Conservation (phyloP, 1,140 invertebrate species). For the Lysiphlebus fabarum region DNA sequence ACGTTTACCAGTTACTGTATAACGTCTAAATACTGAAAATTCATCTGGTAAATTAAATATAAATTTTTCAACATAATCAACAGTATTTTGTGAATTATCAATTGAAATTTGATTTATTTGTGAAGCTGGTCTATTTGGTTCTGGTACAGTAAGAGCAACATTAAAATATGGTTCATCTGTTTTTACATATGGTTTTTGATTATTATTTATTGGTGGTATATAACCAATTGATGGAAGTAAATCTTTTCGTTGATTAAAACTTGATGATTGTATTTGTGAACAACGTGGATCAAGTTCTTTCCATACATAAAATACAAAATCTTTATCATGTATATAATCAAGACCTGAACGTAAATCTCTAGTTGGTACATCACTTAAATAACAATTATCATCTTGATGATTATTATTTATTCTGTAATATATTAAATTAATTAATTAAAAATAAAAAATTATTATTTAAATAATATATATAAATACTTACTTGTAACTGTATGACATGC, state of each 20-base stretch:
- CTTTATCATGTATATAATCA: conserved; percentile 62
- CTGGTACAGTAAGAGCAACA: conserved; percentile 18
- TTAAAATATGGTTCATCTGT: conserved; percentile 20
- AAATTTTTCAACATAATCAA: conserved; percentile 3
- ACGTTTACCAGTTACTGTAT: conserved; percentile 73
- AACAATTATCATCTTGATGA: conserved; percentile 57
- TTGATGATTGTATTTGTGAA: conserved; percentile 11
- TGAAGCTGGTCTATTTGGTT: conserved; percentile 22
- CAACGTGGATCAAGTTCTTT: conserved; percentile 56
- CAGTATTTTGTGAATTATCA: neutral
- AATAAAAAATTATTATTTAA: conserved; percentile 13
- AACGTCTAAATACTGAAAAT: conserved; percentile 63
- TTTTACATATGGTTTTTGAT: conserved; percentile 15
- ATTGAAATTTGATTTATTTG: conserved; percentile 4
- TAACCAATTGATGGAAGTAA: conserved; percentile 14
- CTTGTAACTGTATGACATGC: conserved; percentile 70
- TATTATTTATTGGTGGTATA: too few species aligned
- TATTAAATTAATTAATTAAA: too few species aligned
- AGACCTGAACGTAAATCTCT: conserved; percentile 65
- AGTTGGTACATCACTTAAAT: conserved; percentile 67
- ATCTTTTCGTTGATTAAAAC: neutral
- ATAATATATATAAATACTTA: conserved; percentile 24
- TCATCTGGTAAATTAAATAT: conserved; percentile 25
- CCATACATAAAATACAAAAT: conserved; percentile 65
- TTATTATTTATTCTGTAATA: conserved; percentile 27